phyloP scores from a whole-genome alignment of 2,888 invertebrate species.

The Alentia gelatinosa region DNA sequence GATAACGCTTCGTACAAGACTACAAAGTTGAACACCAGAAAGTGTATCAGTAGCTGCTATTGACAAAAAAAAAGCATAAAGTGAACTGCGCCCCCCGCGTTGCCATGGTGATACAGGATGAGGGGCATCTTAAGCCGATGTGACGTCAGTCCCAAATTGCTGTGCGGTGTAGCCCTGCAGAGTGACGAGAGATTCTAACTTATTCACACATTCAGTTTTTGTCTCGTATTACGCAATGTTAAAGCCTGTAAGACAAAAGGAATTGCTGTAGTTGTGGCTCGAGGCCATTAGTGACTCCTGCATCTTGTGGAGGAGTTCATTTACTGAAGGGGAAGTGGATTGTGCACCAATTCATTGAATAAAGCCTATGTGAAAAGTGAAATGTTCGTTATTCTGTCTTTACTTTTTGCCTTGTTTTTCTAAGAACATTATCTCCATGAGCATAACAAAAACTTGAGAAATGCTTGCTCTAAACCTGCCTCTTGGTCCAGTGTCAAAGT shows the following conservation, averaged over 20 bases:
- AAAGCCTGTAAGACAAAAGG: too few relatives aligned
- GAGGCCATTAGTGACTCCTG: background rate
- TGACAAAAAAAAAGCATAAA: background rate
- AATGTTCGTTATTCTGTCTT: background rate
- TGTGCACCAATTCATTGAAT: background rate
- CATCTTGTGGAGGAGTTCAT: background rate
- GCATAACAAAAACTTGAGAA: too few relatives aligned
- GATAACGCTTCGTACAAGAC: too few relatives aligned
- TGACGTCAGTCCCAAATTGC: background rate
- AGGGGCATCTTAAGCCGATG: background rate
- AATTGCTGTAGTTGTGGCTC: too few relatives aligned
- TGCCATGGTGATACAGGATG: background rate
- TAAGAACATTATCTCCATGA: background rate
- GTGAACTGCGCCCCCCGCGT: background rate
- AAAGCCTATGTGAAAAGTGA: background rate
- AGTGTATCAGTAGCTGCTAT: background rate
- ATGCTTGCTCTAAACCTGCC: too few relatives aligned
- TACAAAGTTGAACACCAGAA: too few relatives aligned
- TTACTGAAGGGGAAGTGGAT: background rate
- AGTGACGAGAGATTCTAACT: background rate
- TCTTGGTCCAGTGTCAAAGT: background rate
- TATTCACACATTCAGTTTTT: background rate
- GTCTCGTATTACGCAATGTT: too few relatives aligned
- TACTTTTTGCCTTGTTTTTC: background rate
- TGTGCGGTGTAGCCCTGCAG: background rate